Conservation (phyloP, 30 jellyfish, hydroid and myxozoan species). For the Hydra vulgaris region DNA sequence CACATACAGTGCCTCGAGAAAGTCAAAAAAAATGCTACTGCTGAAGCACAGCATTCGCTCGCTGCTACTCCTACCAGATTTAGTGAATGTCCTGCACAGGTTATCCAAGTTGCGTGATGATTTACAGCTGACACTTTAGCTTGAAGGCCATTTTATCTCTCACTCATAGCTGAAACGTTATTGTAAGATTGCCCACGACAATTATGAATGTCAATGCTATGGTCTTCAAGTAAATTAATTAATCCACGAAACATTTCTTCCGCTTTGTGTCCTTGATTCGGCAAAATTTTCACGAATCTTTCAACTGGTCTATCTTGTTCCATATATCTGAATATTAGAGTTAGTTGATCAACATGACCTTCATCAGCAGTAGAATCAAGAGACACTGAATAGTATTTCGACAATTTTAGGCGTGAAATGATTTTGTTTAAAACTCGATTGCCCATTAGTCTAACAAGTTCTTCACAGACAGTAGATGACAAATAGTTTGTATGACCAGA, state of each 20-base stretch:
- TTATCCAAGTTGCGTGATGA: neutral
- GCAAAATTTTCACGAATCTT: neutral
- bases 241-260: constrained; percentile 1
- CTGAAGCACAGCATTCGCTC: neutral
- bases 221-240: neutral
- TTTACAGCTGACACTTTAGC: neutral
- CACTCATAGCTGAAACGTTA: neutral
- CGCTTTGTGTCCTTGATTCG: neutral
- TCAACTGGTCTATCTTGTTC: constrained; percentile 1
- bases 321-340: neutral
- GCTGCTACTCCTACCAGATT: neutral
- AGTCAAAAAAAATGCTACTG: neutral
- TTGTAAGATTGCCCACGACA: neutral
- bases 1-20: neutral
- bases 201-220: neutral
- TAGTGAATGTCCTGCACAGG: neutral
- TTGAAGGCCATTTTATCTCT: neutral
- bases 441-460: neutral
- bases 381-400: constrained; percentile 12
- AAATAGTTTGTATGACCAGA: neutral
- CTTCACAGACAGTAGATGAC: neutral
- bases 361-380: constrained; percentile 6
- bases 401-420: neutral
- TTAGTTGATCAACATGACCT: constrained; percentile 7
- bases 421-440: neutral